These are phyloP conservation scores for Scalopus aquaticus DNA, from an alignment of 2,113 vertebrate species.

Conservation along the genomic window DNA sequence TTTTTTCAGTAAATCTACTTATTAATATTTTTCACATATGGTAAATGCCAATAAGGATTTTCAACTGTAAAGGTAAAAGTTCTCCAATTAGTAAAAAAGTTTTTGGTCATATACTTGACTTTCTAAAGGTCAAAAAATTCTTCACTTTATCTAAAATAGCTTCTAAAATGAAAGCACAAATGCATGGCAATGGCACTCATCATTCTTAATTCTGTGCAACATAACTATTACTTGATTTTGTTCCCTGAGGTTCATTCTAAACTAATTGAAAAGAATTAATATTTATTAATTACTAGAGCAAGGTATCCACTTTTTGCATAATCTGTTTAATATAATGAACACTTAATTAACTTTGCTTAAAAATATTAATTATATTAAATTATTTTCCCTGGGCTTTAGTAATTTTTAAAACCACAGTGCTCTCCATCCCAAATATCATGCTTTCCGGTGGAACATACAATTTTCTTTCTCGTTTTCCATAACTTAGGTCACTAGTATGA, in stretches of 20 bases:
- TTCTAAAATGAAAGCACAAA: constrained; percentile 31
- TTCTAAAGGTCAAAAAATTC: not conserved
- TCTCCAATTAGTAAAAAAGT: not conserved
- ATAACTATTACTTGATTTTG: not conserved
- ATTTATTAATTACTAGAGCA: constrained; percentile 36
- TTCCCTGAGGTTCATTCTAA: constrained; percentile 31
- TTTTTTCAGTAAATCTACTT: not conserved
- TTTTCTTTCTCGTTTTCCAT: not conserved
- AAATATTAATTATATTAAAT: constrained; percentile 45
- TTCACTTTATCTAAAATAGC: not conserved
- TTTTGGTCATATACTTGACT: constrained; percentile 18
- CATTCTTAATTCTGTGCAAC: not conserved
- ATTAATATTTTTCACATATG: not conserved
- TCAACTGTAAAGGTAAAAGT: not conserved
- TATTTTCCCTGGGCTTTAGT: constrained; percentile 23
- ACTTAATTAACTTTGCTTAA: not conserved
- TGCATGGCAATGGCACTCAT: not conserved
- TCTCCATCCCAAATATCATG: not conserved
- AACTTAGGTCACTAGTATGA: not conserved
- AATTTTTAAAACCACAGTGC: constrained; percentile 10
- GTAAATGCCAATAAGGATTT: not conserved
- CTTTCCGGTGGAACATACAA: not conserved
- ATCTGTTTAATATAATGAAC: constrained; percentile 35
- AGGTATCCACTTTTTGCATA: not conserved
- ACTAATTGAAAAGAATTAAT: constrained; percentile 25